Evolutionary conservation across 2,113 vertebrate genomes (phyloP), one percentile per base, ranked within the genome.

Genomic region (Columbina picui): DNA sequence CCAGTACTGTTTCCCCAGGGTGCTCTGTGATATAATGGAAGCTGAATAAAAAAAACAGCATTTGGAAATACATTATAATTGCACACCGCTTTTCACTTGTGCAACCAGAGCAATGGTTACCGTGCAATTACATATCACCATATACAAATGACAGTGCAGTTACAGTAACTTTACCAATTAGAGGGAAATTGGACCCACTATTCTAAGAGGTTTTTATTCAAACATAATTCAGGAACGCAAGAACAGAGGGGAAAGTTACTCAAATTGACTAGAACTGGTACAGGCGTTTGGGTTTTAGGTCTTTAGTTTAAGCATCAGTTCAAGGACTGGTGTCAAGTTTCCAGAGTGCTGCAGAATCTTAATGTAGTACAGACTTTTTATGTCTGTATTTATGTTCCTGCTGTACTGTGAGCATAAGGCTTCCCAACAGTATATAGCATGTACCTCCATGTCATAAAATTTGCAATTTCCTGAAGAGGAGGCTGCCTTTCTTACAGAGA

Each of bases 101-200:
- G 69, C 81, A 93, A 93, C 95, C 45, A 78, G 93, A 29, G 92
- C 91, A 88, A 90, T 94, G 96, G 96, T 97, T 97, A 96, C 97
- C 68, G 56, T 73, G 96, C 97, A 98, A 98, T 98, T 98, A 97
- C 88, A 61, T 86, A 94, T 97, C 97, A 93, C 97, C 95, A 96
- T 95, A 97, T 96, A 96, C 96, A 98, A 98, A 98, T 96, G 96
- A 97, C 96, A 97, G 94, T 84, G 97, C 95, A 96, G 97, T 98
- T 98, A 94, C 91, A 86, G 97, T 84, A 97, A 98, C 97, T 98
- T 98, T 93, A 96, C 98, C 98, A 98, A 97, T 98, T 98, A 97
- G 30, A 76, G 94, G 79, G 88, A 96, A 98, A 98, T 97, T 97
- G 95, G 92, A 96, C 96, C 93, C 95, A 73, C 96, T 94, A 17